These are phyloP conservation scores for Melitaea cinxia DNA, from an alignment of 1,140 invertebrate genomes.

Conservation along the genomic window DNA sequence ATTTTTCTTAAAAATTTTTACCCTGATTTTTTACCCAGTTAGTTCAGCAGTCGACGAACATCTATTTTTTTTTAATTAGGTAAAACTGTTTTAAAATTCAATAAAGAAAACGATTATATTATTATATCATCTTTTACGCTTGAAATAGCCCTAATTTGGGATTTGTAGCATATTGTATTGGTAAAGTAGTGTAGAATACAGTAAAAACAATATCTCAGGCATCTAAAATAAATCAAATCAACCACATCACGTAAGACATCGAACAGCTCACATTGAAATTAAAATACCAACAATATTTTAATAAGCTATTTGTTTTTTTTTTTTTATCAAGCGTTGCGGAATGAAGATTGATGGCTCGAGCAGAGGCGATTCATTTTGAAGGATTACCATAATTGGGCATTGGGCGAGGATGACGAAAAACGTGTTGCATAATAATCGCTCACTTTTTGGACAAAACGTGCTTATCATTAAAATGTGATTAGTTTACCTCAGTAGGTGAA, in stretches of 20 bases:
- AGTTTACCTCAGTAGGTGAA: neutral
- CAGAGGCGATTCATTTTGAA: slow-evolving; percentile 9
- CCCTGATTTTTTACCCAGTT: no score
- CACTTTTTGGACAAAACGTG: neutral
- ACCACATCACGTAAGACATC: neutral
- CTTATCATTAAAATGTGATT: neutral
- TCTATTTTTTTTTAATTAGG: no score
- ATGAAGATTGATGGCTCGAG: slow-evolving; percentile 17
- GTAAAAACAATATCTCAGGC: no score
- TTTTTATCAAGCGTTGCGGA: slow-evolving; percentile 21
- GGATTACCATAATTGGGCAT: slow-evolving; percentile 12
- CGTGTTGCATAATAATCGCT: neutral
- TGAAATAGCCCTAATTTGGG: no score
- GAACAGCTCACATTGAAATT: neutral
- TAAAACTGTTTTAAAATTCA: no score
- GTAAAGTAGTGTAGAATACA: no score
- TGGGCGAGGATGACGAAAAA: neutral
- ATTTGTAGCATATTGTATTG: no score
- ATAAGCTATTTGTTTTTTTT: slow-evolving; percentile 14
- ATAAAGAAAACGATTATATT: no score
- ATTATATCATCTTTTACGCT: no score
- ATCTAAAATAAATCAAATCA: neutral
- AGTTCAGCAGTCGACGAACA: no score
- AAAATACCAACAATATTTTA: neutral
- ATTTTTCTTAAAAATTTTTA: no score